Evolutionary conservation across 2,113 vertebrate genomes (phyloP).

Genomic region (Amphiprion percula): DNA sequence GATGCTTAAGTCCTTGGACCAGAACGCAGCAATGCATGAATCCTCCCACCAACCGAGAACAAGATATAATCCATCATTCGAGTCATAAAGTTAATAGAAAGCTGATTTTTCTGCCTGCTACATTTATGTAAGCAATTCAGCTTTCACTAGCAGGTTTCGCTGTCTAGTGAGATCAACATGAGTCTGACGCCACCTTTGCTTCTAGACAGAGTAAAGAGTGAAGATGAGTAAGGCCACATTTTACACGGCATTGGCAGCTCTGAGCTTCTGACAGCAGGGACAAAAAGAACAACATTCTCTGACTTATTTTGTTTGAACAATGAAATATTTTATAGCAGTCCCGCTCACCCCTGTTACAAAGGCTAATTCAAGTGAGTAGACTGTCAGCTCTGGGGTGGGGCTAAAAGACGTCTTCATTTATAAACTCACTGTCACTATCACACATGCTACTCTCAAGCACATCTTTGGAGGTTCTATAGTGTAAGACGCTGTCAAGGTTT

Average conservation of each 20-base stretch:
- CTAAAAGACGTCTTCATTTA: slow-evolving; percentile 73
- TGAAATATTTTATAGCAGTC: slow-evolving; percentile 70
- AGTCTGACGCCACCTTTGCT: slow-evolving; percentile 28
- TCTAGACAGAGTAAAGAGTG: slow-evolving; percentile 35
- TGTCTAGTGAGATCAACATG: slow-evolving; percentile 30
- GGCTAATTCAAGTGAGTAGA: slow-evolving; percentile 58
- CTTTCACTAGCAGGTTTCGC: slow-evolving; percentile 4
- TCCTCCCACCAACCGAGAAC: slow-evolving; percentile 31
- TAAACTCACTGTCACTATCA: slow-evolving; percentile 25
- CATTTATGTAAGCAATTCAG: slow-evolving; percentile 20
- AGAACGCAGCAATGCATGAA: slow-evolving; percentile 22
- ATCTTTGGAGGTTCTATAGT: slow-evolving; percentile 2
- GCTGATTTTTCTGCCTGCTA: neutral
- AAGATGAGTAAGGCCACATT: slow-evolving; percentile 62
- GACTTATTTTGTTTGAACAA: slow-evolving; percentile 73
- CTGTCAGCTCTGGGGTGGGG: slow-evolving; percentile 43
- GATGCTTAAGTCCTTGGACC: slow-evolving; percentile 56
- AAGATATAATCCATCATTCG: slow-evolving; percentile 29
- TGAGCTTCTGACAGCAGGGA: slow-evolving; percentile 58
- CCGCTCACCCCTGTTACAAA: slow-evolving; percentile 52
- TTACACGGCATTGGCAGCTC: slow-evolving; percentile 41
- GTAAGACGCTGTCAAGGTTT: slow-evolving; percentile 3
- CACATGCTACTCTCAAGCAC: slow-evolving; percentile 7
- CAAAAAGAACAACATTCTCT: slow-evolving; percentile 72
- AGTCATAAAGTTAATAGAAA: slow-evolving; percentile 11